Conservation (phyloP, 2,797 vertebrate genomes). For the Heteromormyrus szaboi region DNA sequence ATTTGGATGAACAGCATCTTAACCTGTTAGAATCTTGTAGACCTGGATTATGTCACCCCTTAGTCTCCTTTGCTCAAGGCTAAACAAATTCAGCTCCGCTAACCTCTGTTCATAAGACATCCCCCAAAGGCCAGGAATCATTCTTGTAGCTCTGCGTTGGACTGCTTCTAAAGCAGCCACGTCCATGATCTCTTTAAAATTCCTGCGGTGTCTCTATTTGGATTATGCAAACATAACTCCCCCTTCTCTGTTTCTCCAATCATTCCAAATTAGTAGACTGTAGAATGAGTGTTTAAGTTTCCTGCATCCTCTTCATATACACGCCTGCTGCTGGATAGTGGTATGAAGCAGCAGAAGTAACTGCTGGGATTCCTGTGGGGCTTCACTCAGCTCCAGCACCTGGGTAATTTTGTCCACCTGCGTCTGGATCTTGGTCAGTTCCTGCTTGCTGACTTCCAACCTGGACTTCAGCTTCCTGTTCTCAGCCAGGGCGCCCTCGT, state of each 20-base stretch:
- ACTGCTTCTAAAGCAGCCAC: not conserved
- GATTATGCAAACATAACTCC: not conserved
- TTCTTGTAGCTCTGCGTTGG: not conserved
- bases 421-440: conserved; percentile 71
- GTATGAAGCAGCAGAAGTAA: not conserved
- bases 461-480: conserved; percentile 84
- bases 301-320: not conserved
- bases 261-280: not conserved
- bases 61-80: not conserved
- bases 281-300: not conserved
- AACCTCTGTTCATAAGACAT: not conserved
- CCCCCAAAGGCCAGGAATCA: not conserved
- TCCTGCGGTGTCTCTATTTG: not conserved
- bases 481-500: conserved; percentile 78
- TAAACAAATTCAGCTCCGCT: not conserved
- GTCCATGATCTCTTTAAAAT: not conserved
- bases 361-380: not conserved
- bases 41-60: not conserved
- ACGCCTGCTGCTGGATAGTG: not conserved
- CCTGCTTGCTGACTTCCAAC: conserved; percentile 76
- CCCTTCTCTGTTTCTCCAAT: not conserved
- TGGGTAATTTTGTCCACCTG: conserved; percentile 76
- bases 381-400: conserved; percentile 51
- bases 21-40: not conserved
- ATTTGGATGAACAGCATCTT: not conserved